Conservation (phyloP, 1,140 invertebrate genomes). For the Zaprionus camerounensis region DNA sequence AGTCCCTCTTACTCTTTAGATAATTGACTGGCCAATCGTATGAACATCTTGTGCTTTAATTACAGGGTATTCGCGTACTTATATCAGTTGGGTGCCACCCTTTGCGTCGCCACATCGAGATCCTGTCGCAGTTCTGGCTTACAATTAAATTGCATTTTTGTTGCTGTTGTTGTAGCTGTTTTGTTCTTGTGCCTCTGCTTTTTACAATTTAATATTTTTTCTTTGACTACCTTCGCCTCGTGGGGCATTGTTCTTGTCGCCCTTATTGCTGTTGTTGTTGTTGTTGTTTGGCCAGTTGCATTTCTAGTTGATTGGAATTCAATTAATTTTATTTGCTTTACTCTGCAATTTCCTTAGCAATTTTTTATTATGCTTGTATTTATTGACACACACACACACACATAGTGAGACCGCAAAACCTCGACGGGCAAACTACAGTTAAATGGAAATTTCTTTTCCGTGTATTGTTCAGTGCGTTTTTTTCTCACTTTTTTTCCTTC, state of each 20-base stretch:
- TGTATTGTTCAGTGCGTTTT: slow-evolving; percentile 39
- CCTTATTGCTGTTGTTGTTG: slow-evolving; percentile 41
- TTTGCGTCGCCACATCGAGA: slow-evolving; percentile 30
- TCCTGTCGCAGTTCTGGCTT: slow-evolving; percentile 27
- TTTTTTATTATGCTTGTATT: slow-evolving; percentile 79
- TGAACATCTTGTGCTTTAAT: not conserved
- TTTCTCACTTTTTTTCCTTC: slow-evolving; percentile 31
- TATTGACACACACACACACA: slow-evolving; percentile 68
- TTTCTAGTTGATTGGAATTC: slow-evolving; percentile 83
- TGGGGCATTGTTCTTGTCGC: slow-evolving; percentile 48
- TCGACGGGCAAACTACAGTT: slow-evolving; percentile 57
- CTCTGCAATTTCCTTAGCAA: slow-evolving; percentile 80
- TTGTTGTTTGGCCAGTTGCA: slow-evolving; percentile 58
- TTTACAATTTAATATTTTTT: slow-evolving; percentile 79
- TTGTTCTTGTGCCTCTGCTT: slow-evolving; percentile 23
- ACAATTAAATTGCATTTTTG: slow-evolving; percentile 72
- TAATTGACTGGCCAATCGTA: not conserved
- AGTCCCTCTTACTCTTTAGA: not conserved
- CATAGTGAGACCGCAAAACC: slow-evolving; percentile 34
- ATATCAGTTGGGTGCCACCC: slow-evolving; percentile 55
- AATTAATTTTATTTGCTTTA: slow-evolving; percentile 84
- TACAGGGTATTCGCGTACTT: slow-evolving; percentile 37
- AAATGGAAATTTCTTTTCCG: slow-evolving; percentile 58
- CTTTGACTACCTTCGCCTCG: slow-evolving; percentile 47
- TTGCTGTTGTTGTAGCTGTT: slow-evolving; percentile 34